Evolutionary conservation across 64 coral and sea anemone species (phyloP), one percentile per base, ranked within the genome.

Genomic region (Pachyseris speciosa): DNA sequence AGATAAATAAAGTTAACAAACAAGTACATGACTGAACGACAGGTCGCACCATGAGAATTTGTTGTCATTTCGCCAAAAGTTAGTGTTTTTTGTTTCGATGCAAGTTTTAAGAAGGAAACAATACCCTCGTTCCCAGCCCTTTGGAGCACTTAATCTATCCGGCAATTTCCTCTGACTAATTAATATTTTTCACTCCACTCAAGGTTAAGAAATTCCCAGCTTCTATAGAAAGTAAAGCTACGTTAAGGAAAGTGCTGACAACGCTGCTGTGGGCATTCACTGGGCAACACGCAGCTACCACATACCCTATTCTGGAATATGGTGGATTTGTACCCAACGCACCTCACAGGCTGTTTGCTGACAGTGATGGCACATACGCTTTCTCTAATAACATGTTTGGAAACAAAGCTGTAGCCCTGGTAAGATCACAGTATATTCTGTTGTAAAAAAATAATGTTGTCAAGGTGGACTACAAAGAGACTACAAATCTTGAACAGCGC

Each of bases 301-400:
- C 97, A 0, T 99, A 93, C 55, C 97, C 97, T 41, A 43, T 93
- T 31, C 22, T 95, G 41, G 97, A 99, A 37, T 99, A 99, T 57
- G 94, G 89, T 4, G 94, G 94, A 5, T 99, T 95, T 84, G 64
- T 99, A 43, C 97, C 97, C 0, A 99, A 99, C 45, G 79, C 97
- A 64, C 97, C 97, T 7, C 94, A 99, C 36, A 89, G 97, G 55
- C 52, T 99, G 24, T 99, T 93, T 66, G 94, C 67, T 80, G 94
- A 95, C 52, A 52, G 67, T 37, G 75, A 99, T 1, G 90, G 94
- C 1, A 86, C 65, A 3, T 72, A 60, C 27, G 61, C 44, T 19
- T 99, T 95, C 73, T 92, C 89, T 22, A 93, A 90, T 38, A 57
- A 83, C 37, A 99, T 99, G 97, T 99, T 99, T 93, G 97, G 97